A percentile compares a stretch with the other conserved stretches of the same genome.
phyloP scores from a whole-genome alignment of 1,140 invertebrate genomes.

The Apis mellifera region DNA sequence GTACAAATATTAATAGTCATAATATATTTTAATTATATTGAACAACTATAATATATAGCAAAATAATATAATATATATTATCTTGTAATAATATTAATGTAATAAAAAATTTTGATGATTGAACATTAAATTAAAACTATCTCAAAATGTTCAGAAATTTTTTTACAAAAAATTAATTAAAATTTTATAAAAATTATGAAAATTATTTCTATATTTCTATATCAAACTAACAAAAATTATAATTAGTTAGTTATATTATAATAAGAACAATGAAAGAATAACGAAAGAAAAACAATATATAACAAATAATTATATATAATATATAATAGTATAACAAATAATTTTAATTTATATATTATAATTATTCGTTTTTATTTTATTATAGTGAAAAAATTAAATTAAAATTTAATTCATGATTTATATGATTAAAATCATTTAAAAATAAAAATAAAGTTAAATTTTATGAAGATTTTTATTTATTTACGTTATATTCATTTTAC shows the following conservation, averaged over 20 bases:
- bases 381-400: neutral
- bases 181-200: neutral
- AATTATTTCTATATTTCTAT: too few species aligned
- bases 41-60: neutral
- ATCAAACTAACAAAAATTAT: too few species aligned
- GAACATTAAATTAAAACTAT: neutral
- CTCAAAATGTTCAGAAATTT: neutral
- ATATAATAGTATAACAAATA: neutral
- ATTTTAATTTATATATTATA: neutral
- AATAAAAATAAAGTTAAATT: conserved; percentile 7
- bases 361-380: neutral
- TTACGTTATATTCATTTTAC: neutral
- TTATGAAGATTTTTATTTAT: neutral
- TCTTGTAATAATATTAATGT: neutral
- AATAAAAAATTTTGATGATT: neutral
- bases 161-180: neutral
- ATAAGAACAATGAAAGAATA: too few species aligned
- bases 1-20: neutral
- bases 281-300: neutral
- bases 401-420: conserved; percentile 7
- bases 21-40: neutral
- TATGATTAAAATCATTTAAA: conserved; percentile 22
- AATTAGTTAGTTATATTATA: too few species aligned
- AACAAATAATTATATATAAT: neutral
- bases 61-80: neutral